Evolutionary conservation across 2,888 invertebrate species (phyloP).

Genomic region (Beris morrisii): DNA sequence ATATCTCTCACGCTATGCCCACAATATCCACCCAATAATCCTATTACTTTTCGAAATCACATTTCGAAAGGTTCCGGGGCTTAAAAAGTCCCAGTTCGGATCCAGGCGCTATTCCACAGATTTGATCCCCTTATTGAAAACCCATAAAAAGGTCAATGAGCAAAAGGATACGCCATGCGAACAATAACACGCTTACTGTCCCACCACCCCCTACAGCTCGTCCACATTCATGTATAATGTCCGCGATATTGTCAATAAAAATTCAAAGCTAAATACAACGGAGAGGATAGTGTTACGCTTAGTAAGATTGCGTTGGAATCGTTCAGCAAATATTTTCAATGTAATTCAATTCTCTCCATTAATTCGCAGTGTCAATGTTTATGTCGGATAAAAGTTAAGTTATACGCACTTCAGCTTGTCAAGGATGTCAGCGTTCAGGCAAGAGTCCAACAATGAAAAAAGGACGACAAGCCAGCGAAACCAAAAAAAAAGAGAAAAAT

Average conservation of each 20-base stretch:
- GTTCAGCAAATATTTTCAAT: conserved; percentile 24
- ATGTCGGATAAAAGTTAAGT: conserved; percentile 29
- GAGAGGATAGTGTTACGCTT: conserved; percentile 8
- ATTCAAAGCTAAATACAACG: conserved; percentile 22
- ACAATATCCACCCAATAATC: too few relatives aligned
- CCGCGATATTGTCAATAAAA: conserved; percentile 14
- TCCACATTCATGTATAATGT: not conserved
- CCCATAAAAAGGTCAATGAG: conserved; percentile 15
- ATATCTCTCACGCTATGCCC: too few relatives aligned
- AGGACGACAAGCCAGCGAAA: too few relatives aligned
- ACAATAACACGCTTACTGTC: too few relatives aligned
- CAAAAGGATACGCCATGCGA: conserved; percentile 1
- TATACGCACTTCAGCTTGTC: conserved; percentile 29
- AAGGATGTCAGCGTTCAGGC: not conserved
- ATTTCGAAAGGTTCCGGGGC: too few relatives aligned
- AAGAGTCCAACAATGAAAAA: too few relatives aligned
- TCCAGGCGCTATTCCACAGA: not conserved
- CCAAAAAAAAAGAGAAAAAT: too few relatives aligned
- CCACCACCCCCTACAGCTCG: not conserved
- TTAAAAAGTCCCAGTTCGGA: too few relatives aligned
- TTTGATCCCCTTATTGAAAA: conserved; percentile 12
- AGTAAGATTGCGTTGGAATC: conserved; percentile 1
- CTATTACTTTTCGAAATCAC: too few relatives aligned
- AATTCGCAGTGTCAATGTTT: conserved; percentile 31
- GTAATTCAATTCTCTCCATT: conserved; percentile 31